phyloP scores from a whole-genome alignment of 2,797 vertebrate species.

The Sebastes reedi region DNA sequence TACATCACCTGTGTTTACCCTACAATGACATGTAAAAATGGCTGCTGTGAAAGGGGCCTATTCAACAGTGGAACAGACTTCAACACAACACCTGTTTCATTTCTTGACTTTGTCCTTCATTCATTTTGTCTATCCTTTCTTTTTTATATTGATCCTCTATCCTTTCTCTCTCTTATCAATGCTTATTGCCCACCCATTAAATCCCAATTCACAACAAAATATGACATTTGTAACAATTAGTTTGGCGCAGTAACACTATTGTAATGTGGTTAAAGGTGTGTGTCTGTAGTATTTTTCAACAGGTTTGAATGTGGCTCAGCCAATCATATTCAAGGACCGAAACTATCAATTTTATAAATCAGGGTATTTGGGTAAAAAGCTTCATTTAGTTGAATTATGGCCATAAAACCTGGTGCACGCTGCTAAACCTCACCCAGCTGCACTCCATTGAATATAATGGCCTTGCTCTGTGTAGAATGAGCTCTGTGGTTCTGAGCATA shows the following conservation, averaged over 20 bases:
- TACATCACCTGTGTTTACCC: too few species aligned
- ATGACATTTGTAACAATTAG: background rate
- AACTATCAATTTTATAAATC: background rate
- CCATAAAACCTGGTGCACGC: background rate
- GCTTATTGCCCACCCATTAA: too few species aligned
- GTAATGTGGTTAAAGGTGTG: rapidly evolving
- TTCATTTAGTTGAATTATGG: background rate
- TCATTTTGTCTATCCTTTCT: too few species aligned
- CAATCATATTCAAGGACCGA: background rate
- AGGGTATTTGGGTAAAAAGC: background rate
- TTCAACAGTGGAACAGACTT: background rate
- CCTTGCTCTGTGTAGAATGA: background rate
- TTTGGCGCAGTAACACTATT: background rate
- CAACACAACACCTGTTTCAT: background rate
- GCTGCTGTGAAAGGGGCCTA: too few species aligned
- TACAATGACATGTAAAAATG: too few species aligned
- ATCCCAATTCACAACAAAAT: too few species aligned
- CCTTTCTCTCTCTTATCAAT: background rate
- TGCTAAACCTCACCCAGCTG: background rate
- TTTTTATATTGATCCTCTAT: too few species aligned
- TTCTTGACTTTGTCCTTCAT: background rate
- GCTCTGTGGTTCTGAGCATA: background rate
- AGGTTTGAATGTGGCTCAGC: background rate
- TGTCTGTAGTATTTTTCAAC: background rate
- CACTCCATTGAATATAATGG: background rate